These are phyloP conservation scores for Oplegnathus fasciatus DNA, from an alignment of 2,113 vertebrate species.

Conservation along the genomic window DNA sequence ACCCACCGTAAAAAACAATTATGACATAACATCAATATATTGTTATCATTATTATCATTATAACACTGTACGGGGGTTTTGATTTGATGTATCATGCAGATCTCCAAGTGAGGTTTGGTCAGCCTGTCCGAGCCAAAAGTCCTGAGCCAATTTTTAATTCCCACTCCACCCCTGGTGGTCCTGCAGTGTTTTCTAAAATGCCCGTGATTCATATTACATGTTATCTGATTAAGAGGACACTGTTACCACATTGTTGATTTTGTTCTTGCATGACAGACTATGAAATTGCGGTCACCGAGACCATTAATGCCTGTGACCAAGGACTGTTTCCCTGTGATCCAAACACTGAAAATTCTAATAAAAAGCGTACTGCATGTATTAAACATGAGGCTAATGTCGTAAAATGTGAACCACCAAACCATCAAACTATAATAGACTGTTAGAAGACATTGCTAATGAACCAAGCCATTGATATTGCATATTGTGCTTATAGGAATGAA, in stretches of 20 bases:
- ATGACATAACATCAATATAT: too few relatives aligned
- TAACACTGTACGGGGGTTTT: too few relatives aligned
- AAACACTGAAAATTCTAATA: background rate
- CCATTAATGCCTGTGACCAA: background rate
- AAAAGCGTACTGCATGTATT: background rate
- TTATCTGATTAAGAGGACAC: conserved; percentile 1
- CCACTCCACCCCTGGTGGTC: background rate
- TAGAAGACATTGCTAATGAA: conserved; percentile 9
- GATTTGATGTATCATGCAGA: background rate
- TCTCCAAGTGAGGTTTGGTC: too few relatives aligned
- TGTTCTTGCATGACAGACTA: background rate
- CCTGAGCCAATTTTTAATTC: background rate
- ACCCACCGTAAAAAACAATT: too few relatives aligned
- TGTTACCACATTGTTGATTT: background rate
- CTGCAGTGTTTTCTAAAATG: background rate
- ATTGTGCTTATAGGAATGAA: conserved; percentile 17
- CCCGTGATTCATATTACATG: too few relatives aligned
- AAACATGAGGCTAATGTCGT: background rate
- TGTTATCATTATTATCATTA: too few relatives aligned
- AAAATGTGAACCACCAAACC: background rate
- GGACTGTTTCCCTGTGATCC: background rate
- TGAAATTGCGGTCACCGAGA: conserved; percentile 17
- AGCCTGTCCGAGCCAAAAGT: too few relatives aligned
- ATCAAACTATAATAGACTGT: background rate
- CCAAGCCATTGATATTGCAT: conserved; percentile 11